Evolutionary conservation across 1,140 invertebrate genomes (phyloP).

Genomic region (Acromyrmex charruanus): DNA sequence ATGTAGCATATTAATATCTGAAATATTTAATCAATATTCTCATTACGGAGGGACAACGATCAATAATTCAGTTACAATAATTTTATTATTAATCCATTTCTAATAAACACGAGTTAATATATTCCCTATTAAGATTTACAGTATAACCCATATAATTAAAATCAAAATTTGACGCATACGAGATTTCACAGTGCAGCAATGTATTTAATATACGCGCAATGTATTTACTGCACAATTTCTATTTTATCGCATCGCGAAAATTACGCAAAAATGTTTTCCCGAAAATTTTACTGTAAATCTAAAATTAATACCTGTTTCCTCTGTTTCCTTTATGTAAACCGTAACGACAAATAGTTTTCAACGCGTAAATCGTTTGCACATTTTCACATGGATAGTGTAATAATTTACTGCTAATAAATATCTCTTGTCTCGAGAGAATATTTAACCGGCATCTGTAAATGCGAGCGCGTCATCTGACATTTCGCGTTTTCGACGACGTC

Average conservation of each 20-base stretch:
- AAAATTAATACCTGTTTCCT: neutral
- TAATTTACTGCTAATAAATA: constrained; percentile 28
- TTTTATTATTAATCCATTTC: constrained; percentile 43
- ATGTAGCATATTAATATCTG: constrained; percentile 54
- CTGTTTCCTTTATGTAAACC: neutral
- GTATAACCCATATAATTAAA: constrained; percentile 41
- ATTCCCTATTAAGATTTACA: constrained; percentile 22
- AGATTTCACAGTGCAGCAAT: neutral
- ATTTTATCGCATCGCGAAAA: neutral
- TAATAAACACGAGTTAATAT: constrained; percentile 39
- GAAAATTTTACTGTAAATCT: neutral
- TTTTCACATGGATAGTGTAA: neutral
- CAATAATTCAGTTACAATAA: constrained; percentile 38
- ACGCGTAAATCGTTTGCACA: neutral
- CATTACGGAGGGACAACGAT: neutral
- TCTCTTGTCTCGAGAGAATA: constrained; percentile 10
- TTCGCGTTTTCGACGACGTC: constrained; percentile 27
- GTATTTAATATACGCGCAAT: neutral
- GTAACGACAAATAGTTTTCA: constrained; percentile 10
- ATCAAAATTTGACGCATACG: neutral
- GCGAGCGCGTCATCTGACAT: constrained; percentile 37
- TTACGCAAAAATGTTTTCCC: neutral
- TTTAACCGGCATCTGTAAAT: constrained; percentile 41
- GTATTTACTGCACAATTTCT: neutral
- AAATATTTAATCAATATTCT: constrained; percentile 60